Base-by-base conservation (phyloP, 2,888 invertebrate genomes). In the Stratiomys singularior region DNA sequence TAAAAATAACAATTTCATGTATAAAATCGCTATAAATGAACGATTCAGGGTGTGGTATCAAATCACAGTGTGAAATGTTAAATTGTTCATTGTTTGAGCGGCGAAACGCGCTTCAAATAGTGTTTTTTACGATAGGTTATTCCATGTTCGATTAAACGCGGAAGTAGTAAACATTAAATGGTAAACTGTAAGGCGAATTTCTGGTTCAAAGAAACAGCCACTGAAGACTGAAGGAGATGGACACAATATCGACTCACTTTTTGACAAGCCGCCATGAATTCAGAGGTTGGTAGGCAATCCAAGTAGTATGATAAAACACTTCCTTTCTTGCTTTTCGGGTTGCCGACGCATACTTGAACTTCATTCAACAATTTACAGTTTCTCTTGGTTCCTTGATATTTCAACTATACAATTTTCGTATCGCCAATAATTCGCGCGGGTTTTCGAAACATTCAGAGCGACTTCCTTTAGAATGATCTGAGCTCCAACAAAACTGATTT, bases 401-500 rank as follows among this genome's bases (percentile, higher is more conserved):
- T n/a, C n/a, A n/a, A n/a, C n/a, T n/a, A n/a, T n/a, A 4, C 21
- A 13, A 52, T 18, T 52, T 21, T 18, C 4, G 18, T 11, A n/a
- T 5, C 23, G 21, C 11, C 11, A 60, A 25, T 60, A 23, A 13
- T 25, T 23, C 23, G 11, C 13, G 25, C 37, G 9, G 9, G 5
- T 9, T 37, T 9, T 64, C 7, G 15, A 64, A 28, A 7, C 67
- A 44, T 13, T 52, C 71, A 27, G 27, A 71, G 52, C 52, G 52
- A 71, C 71, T 27, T 71, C 21, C 71, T 44, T 1, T 47, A 74
- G 64, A 76, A 76, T 76, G 63, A 76, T 76, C 76, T 60, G 76
- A 77, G 21, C 52, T 37, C 37, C 47, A 13, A 56, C 76, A 77
- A 82, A 81, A 86, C 86, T 86, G 87, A 87, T 87, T 87, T 87